Evolutionary conservation across 2,113 vertebrate genomes (phyloP), one percentile per base, ranked within the genome.

Genomic region (Kryptolebias marmoratus): DNA sequence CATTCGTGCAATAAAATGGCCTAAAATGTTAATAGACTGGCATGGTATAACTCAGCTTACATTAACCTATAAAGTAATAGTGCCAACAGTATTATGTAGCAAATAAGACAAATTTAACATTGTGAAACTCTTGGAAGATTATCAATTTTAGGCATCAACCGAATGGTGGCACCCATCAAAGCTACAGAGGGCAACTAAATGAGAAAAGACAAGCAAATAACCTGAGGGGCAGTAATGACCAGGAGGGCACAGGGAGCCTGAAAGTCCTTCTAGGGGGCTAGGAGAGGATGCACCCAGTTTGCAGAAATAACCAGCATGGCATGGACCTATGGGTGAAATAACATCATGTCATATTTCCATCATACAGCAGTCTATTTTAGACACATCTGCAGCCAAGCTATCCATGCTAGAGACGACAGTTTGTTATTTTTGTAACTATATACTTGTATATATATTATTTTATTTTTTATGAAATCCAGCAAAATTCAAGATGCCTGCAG

Each of bases 181-280:
- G 28, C 16, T 50, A 22, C 64, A 71, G 7, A 7, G 32, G 32
- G 3, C 32, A 36, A 3, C 32, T 4, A 4, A 7, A 27, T 0
- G 10, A 63, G 18, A 8, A 9, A 44, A 27, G 48, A 57, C 36
- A 69, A 65, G 49, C 10, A 28, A 66, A 49, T 61, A 81, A 99
- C 96, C 97, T 93, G 90, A 71, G 32, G 94, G 93, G 64, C 96
- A 98, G 78, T 94, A 98, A 82, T 95, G 92, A 7, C 96, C 96
- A 54, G 90, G 66, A 0, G 95, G 96, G 78, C 97, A 98, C 72
- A 86, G 84, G 11, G 78, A 75, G 16, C 96, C 96, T 1, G 91
- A 89, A 1, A 89, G 59, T 68, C 93, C 93, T 5, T 96, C 92
- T 8, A 69, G 55, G 1, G 96, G 96, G 22, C 82, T 90, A 22